phyloP scores from a whole-genome alignment of 2,113 vertebrate species.

The Trachemys scripta region DNA sequence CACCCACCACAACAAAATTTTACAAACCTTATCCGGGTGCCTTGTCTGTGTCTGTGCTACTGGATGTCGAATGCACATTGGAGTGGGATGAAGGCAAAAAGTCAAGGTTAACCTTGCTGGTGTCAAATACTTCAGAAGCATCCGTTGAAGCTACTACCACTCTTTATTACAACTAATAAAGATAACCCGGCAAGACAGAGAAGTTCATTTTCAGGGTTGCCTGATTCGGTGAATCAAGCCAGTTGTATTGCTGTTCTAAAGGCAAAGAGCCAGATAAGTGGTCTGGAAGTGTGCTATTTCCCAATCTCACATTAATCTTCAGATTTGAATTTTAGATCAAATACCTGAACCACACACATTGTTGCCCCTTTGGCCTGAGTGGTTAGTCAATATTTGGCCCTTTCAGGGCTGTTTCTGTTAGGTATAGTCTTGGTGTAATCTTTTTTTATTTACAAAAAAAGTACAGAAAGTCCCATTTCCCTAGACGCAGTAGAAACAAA shows the following conservation, averaged over 20 bases:
- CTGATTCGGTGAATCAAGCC: not conserved
- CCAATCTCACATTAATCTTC: not conserved
- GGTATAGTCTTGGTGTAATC: too few relatives aligned
- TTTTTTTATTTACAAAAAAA: not conserved
- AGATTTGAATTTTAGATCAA: not conserved
- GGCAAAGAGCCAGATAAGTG: not conserved
- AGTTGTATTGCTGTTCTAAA: not conserved
- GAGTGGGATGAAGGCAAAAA: not conserved
- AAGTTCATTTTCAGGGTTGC: not conserved
- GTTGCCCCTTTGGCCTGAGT: not conserved
- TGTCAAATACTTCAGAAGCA: not conserved
- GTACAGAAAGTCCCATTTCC: not conserved
- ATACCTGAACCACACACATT: not conserved
- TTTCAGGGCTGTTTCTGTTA: not conserved
- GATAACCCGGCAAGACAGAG: not conserved
- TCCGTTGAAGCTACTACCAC: rapidly evolving
- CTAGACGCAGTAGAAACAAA: not conserved
- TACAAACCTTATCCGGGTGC: not conserved
- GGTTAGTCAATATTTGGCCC: not conserved
- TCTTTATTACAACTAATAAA: rapidly evolving
- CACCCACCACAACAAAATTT: not conserved
- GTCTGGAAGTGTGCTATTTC: not conserved
- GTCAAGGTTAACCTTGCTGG: rapidly evolving
- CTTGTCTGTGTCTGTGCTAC: not conserved
- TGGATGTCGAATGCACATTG: rapidly evolving